Conservation (phyloP, 2,113 vertebrate species). For the Pterocles burchelli region DNA sequence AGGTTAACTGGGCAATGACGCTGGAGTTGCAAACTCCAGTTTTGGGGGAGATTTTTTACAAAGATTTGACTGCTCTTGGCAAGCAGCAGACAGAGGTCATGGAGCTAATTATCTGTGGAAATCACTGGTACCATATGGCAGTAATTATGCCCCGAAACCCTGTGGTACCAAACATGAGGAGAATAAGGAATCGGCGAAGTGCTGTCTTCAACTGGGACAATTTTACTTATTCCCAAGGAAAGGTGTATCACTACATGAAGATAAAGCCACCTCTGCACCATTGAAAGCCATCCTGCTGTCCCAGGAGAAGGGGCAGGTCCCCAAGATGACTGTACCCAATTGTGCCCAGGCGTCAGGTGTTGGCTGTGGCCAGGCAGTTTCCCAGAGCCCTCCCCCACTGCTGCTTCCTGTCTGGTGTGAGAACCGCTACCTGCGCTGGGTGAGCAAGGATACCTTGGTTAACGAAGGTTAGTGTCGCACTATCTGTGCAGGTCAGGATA, state of each 20-base stretch:
- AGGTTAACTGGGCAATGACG: neutral
- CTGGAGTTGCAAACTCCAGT: neutral
- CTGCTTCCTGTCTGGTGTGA: neutral
- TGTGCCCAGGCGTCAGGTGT: neutral
- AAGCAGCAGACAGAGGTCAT: neutral
- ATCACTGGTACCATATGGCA: neutral
- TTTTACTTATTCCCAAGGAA: neutral
- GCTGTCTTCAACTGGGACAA: rapidly evolving
- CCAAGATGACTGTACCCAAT: rapidly evolving
- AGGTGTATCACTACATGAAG: neutral
- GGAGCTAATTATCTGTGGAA: neutral
- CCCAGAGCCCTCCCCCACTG: neutral
- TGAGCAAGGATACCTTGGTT: neutral
- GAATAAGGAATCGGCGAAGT: neutral
- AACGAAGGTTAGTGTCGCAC: neutral
- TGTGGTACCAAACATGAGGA: neutral
- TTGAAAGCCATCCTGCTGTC: neutral
- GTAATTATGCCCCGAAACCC: neutral
- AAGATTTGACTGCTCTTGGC: neutral
- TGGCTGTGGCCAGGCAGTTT: neutral
- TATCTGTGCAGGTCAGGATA: neutral
- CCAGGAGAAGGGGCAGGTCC: neutral
- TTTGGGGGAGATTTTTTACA: neutral
- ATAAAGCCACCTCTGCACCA: neutral
- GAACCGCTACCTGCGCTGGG: neutral